phyloP scores from a whole-genome alignment of 2,797 vertebrate genomes.

The Allobates femoralis region DNA sequence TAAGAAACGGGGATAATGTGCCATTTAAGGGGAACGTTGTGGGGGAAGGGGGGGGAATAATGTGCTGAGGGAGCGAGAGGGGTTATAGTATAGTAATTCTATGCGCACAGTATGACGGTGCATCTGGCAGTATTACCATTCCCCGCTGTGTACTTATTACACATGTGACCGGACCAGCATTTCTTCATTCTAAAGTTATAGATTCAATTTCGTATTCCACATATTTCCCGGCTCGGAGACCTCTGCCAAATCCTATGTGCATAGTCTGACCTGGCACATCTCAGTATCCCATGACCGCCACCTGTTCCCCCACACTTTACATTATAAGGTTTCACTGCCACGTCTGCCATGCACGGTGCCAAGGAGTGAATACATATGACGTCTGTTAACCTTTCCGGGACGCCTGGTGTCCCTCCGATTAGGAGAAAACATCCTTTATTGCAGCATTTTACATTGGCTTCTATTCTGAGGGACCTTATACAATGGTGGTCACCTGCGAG shows the following conservation, averaged over 20 bases:
- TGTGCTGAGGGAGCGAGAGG: too few species aligned
- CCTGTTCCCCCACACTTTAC: constrained; percentile 50
- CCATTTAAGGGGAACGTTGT: not conserved
- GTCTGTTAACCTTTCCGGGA: constrained; percentile 31
- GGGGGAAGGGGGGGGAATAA: too few species aligned
- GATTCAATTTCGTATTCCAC: constrained; percentile 50
- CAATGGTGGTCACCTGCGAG: too few species aligned
- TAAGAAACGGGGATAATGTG: not conserved
- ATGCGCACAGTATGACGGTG: not conserved
- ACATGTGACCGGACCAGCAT: constrained; percentile 30
- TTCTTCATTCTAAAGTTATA: constrained; percentile 39
- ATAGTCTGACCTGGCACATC: constrained; percentile 9
- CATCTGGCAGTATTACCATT: not conserved
- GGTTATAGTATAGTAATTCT: not conserved
- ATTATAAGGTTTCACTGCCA: constrained; percentile 42
- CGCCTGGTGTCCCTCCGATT: not conserved
- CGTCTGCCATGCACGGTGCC: constrained; percentile 2
- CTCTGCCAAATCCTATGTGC: constrained; percentile 40
- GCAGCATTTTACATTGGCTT: not conserved
- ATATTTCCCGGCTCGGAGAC: constrained; percentile 24
- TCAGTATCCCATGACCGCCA: constrained; percentile 45
- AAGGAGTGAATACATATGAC: constrained; percentile 18
- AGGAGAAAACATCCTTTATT: not conserved
- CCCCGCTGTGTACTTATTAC: not conserved
- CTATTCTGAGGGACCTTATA: not conserved